These are phyloP conservation scores for Drosophila mercatorum DNA, from an alignment of 2,888 invertebrate genomes.

Conservation along the genomic window DNA sequence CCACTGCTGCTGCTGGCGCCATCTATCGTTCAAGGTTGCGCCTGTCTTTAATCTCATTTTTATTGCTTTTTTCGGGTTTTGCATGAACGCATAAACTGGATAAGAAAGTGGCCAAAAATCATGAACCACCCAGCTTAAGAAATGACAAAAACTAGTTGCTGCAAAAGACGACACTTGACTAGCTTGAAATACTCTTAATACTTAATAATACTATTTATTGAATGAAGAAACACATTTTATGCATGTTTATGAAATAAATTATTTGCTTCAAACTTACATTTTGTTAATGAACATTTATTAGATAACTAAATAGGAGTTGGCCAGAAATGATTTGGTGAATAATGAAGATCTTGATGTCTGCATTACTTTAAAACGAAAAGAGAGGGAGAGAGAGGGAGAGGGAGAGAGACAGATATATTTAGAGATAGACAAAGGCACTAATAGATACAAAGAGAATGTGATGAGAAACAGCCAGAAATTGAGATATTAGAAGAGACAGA, in stretches of 20 bases:
- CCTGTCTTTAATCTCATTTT: conserved; percentile 15
- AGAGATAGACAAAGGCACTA: not conserved
- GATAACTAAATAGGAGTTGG: too few species aligned
- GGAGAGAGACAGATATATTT: too few species aligned
- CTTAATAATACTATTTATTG: not conserved
- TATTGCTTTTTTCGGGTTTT: conserved; percentile 11
- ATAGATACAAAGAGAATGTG: not conserved
- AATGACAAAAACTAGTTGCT: conserved; percentile 11
- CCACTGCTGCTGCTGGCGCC: conserved; percentile 11
- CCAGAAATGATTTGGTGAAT: too few species aligned
- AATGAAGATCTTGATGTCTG: too few species aligned
- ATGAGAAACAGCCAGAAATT: too few species aligned
- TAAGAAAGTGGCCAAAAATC: conserved; percentile 68
- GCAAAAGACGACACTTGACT: conserved; percentile 1
- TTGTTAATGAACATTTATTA: not conserved
- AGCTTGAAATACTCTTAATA: not conserved
- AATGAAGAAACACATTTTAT: not conserved
- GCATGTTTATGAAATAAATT: not conserved
- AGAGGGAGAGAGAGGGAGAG: too few species aligned
- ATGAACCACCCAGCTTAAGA: conserved; percentile 8
- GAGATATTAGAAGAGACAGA: too few species aligned
- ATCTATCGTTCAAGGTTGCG: conserved; percentile 19
- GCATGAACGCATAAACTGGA: conserved; percentile 62
- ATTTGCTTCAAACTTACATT: not conserved
- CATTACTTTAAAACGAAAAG: too few species aligned